Evolutionary conservation across 2,113 vertebrate species (phyloP).

Genomic region (Irena cyanogastra): DNA sequence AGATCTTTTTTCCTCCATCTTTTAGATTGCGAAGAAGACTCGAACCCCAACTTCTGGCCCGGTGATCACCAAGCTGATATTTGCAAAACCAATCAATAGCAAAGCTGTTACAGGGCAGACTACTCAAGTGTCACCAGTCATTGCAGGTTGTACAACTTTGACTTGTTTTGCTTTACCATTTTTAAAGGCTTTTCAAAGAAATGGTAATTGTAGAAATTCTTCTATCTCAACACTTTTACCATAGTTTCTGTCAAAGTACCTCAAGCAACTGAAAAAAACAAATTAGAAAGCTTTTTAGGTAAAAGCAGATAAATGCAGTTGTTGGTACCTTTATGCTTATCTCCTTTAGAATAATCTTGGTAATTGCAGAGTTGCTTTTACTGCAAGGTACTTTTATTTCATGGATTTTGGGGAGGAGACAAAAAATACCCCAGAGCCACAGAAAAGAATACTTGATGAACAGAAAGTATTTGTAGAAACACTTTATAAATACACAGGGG

Average conservation of each 20-base stretch:
- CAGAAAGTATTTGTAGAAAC: neutral
- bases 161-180: conserved; percentile 27
- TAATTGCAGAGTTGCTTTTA: neutral
- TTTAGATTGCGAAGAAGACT: conserved; percentile 93
- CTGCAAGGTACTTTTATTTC: neutral
- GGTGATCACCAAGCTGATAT: conserved; percentile 92
- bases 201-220: neutral
- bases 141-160: conserved; percentile 81
- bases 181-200: neutral
- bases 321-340: neutral
- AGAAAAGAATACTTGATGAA: neutral
- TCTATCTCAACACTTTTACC: neutral
- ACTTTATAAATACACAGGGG: neutral
- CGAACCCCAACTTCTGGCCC: conserved; percentile 88
- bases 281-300: neutral
- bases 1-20: conserved; percentile 44
- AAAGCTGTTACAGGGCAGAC: conserved; percentile 89
- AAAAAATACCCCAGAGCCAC: neutral
- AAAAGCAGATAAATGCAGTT: neutral
- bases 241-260: neutral
- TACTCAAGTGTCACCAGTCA: conserved; percentile 83
- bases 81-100: conserved; percentile 95
- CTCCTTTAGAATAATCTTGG: neutral
- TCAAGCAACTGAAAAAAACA: neutral
- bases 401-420: neutral